Conservation (phyloP, 2,113 vertebrate genomes). For the Hemichromis elongatus region DNA sequence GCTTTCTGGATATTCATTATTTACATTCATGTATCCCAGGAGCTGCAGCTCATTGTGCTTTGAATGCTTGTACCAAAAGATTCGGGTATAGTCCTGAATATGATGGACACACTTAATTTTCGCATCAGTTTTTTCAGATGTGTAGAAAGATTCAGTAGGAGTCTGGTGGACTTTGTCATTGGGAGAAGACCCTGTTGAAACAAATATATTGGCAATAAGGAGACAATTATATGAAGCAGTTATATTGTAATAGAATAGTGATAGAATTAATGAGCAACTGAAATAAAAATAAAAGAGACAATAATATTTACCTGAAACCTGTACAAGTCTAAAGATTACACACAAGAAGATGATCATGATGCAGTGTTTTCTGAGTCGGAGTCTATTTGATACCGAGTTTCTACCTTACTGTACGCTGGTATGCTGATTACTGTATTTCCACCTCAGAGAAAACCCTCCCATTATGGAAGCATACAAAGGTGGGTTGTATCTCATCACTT, state of each 20-base stretch:
- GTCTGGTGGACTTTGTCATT: neutral
- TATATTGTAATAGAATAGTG: neutral
- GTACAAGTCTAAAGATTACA: neutral
- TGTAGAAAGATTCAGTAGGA: neutral
- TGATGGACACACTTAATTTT: constrained; percentile 30
- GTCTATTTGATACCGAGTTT: rapidly evolving
- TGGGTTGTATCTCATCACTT: neutral
- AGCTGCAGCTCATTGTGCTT: neutral
- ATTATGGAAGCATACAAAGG: neutral
- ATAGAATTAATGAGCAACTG: rapidly evolving
- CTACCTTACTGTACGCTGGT: neutral
- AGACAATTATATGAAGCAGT: neutral
- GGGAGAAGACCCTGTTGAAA: neutral
- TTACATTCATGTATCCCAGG: neutral
- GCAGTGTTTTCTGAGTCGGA: neutral
- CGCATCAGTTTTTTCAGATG: neutral
- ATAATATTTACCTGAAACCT: neutral
- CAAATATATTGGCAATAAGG: rapidly evolving
- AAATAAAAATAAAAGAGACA: neutral
- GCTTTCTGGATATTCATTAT: rapidly evolving
- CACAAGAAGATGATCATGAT: neutral
- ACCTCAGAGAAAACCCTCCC: neutral
- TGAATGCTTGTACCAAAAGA: constrained; percentile 27
- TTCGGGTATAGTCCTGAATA: neutral
- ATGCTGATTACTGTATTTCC: neutral